phyloP scores from a whole-genome alignment of 2,113 vertebrate genomes.

The Pomatostomus ruficeps region DNA sequence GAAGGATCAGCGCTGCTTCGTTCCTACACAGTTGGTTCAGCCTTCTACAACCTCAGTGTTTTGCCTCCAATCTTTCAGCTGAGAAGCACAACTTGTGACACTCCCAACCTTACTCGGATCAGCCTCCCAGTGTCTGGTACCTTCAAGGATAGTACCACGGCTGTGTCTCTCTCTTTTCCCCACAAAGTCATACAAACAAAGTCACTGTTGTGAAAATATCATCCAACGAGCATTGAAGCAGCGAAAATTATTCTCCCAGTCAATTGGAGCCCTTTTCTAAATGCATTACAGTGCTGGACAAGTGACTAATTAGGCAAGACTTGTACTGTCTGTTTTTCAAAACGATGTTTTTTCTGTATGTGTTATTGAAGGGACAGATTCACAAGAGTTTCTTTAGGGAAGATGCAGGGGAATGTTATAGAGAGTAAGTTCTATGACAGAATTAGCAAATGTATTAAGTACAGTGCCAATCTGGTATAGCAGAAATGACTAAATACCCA shows the following conservation, averaged over 20 bases:
- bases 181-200: neutral
- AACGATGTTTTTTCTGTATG: neutral
- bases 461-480: slow-evolving; percentile 60
- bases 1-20: neutral
- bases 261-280: neutral
- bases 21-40: neutral
- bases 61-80: neutral
- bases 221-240: neutral
- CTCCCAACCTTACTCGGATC: neutral
- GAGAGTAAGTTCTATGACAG: slow-evolving; percentile 61
- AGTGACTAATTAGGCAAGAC: slow-evolving; percentile 37
- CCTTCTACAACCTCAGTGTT: neutral
- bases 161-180: neutral
- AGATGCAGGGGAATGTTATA: slow-evolving; percentile 44
- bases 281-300: neutral
- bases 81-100: neutral
- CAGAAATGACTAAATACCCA: slow-evolving; percentile 65
- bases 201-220: neutral
- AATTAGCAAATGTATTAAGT: slow-evolving; percentile 68
- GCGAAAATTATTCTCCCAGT: neutral
- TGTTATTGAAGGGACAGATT: slow-evolving; percentile 36
- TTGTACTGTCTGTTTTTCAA: neutral
- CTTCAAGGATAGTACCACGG: neutral
- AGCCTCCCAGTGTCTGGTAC: neutral
- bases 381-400: slow-evolving; percentile 35